A percentile compares a stretch with the other conserved stretches of the same genome.
Conservation (phyloP, 2,797 vertebrate species). For the Lindbergichthys nudifrons region DNA sequence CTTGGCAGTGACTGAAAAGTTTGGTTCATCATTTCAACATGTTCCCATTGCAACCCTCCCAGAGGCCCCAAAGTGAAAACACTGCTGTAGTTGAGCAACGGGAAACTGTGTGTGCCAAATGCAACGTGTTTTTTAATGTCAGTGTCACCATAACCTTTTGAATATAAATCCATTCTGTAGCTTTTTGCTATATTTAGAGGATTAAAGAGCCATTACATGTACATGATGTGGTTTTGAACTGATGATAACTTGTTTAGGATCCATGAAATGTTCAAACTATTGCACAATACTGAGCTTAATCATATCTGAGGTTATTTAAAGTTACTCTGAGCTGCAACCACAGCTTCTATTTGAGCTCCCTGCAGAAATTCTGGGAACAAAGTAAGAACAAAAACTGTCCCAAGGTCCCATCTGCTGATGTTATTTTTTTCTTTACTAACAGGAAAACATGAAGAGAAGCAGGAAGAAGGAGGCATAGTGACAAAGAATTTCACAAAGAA, state of each 20-base stretch:
- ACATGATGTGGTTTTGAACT: background rate
- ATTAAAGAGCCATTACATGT: background rate
- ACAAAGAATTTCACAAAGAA: constrained; percentile 99
- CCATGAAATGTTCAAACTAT: background rate
- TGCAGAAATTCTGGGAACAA: too few species aligned
- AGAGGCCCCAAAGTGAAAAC: background rate
- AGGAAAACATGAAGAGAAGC: constrained; percentile 98
- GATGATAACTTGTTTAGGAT: background rate
- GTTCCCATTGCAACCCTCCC: constrained; percentile 3
- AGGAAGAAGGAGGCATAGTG: constrained; percentile 96
- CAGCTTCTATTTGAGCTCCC: too few species aligned
- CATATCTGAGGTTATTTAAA: background rate
- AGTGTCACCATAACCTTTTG: constrained; percentile 29
- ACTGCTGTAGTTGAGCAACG: constrained; percentile 23
- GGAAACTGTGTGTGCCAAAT: constrained; percentile 20
- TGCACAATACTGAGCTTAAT: background rate
- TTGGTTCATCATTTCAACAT: constrained; percentile 34
- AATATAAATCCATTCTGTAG: background rate
- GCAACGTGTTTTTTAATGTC: constrained; percentile 14
- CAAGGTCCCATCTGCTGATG: background rate
- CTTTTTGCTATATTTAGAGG: background rate
- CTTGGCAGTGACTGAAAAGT: constrained; percentile 14
- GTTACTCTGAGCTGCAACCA: background rate
- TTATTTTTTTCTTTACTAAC: constrained; percentile 45
- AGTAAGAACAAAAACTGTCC: too few species aligned